Base-by-base conservation (phyloP, 2,113 vertebrate species). In the Centropus unirufus region DNA sequence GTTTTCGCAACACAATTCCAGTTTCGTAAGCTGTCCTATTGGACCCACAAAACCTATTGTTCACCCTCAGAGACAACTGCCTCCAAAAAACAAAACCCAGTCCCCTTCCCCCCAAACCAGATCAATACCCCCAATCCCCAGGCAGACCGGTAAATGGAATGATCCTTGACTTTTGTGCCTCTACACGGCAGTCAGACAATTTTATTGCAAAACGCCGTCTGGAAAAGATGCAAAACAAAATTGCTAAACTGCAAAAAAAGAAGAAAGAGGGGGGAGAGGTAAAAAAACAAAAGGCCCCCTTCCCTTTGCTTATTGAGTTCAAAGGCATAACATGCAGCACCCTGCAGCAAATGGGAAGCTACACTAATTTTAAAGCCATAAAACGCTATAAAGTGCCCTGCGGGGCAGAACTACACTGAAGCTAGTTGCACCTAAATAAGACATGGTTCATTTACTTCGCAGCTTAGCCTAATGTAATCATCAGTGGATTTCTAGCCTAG, bases 381-480 rank as follows among this genome's bases (percentile, higher is more conserved):
- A 98, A 98, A 97, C 17, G 97, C 98, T 97, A 95, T 97, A 98
- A 97, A 98, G 98, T 97, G 97, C 98, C 98, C 98, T 97, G 98
- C 97, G 97, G 98, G 98, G 98, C 98, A 98, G 97, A 97, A 91
- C 97, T 97, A 87, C 97, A 95, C 97, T 94, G 97, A 95, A 98
- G 98, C 98, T 98, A 97, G 97, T 97, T 98, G 98, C 98, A 98
- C 98, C 98, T 98, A 98, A 98, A 98, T 98, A 98, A 98, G 98
- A 98, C 97, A 97, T 77, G 98, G 98, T 98, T 98, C 98, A 98
- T 98, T 98, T 98, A 97, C 98, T 98, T 97, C 96, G 94, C 97
- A 98, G 98, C 98, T 98, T 98, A 98, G 98, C 98, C 98, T 98
- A 98, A 98, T 98, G 98, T 98, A 98, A 98, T 98, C 98, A 98